Base-by-base conservation (phyloP, 2,113 vertebrate genomes). In the Scomber japonicus region DNA sequence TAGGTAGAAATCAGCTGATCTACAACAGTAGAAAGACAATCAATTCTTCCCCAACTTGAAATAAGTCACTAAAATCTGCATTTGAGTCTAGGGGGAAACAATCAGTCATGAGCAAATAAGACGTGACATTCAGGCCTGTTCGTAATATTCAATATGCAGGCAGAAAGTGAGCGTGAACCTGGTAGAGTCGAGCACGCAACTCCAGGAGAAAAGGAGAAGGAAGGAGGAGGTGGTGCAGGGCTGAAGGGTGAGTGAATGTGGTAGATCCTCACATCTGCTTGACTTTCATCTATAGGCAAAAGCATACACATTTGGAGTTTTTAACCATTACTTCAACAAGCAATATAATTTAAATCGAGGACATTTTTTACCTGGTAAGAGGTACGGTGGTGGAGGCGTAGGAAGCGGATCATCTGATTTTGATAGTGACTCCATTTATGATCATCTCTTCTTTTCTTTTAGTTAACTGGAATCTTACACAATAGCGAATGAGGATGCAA, bases 401-500 rank as follows among this genome's bases (percentile, higher is more conserved):
- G 91, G 65, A 75, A 85, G 73, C 0, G 55, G 12, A 30, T 88
- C 76, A 8, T 83, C 77, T 14, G 15, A 12, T 35, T 78, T 80
- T 57, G 62, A 15, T 35, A 75, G 30, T 12, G 80, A 35, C 3
- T 84, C 84, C 92, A 92, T 91, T 80, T 21, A 2, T 76, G 16
- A 54, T 45, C 24, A 11, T 14, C 2, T 21, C 30, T 16, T 49
- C 0, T 57, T 68, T 50, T 50, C 5, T 48, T 67, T 66, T 19
- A 21, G 2, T 30, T 62, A 10, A 16, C 11, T 57, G 21, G n/a
- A 78, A 3, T 65, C 0, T 17, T 45, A n/a, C 74, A 89, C 78
- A 21, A 97, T 94, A 96, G 82, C 85, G 70, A 93, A 90, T 50
- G 97, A 97, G 24, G 97, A 97, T 0, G 96, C 84, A 1, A 96